phyloP scores from a whole-genome alignment of 1,140 invertebrate genomes.

The Drosophila serrata region DNA sequence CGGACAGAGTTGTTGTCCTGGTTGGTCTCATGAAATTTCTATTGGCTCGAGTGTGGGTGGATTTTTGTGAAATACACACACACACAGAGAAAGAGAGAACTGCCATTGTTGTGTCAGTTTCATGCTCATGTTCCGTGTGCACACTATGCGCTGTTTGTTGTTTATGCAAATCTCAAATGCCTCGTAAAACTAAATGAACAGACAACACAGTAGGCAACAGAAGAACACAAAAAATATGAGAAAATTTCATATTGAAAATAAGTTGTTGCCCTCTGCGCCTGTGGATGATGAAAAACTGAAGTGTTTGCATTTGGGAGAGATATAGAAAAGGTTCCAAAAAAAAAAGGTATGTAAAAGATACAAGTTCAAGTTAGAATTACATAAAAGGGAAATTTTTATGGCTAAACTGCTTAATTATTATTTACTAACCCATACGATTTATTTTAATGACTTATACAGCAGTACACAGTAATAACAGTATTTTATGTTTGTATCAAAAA shows the following conservation, averaged over 20 bases:
- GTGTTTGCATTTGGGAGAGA: conserved; percentile 19
- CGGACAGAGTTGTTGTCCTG: conserved; percentile 6
- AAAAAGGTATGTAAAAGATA: no score
- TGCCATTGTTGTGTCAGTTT: conserved; percentile 48
- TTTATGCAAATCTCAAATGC: conserved; percentile 64
- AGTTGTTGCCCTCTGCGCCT: conserved; percentile 28
- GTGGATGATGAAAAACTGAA: conserved; percentile 29
- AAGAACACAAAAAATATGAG: conserved; percentile 4
- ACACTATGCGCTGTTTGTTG: conserved; percentile 26
- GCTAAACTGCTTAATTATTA: not conserved
- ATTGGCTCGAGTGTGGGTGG: conserved; percentile 20
- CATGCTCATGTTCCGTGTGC: conserved; percentile 25
- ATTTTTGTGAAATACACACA: not conserved
- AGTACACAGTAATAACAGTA: no score
- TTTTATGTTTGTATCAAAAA: no score
- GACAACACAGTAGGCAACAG: conserved; percentile 17
- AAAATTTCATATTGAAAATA: conserved; percentile 43
- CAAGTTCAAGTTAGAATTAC: not conserved
- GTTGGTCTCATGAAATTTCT: conserved; percentile 46
- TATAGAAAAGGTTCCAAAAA: not conserved
- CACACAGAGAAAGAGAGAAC: not conserved
- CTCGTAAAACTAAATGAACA: conserved; percentile 60
- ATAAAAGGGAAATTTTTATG: conserved; percentile 1
- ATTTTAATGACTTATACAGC: no score
- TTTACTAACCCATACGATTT: not conserved